Evolutionary conservation across 2,888 invertebrate species (phyloP).

Genomic region (Cheilosia pagana): DNA sequence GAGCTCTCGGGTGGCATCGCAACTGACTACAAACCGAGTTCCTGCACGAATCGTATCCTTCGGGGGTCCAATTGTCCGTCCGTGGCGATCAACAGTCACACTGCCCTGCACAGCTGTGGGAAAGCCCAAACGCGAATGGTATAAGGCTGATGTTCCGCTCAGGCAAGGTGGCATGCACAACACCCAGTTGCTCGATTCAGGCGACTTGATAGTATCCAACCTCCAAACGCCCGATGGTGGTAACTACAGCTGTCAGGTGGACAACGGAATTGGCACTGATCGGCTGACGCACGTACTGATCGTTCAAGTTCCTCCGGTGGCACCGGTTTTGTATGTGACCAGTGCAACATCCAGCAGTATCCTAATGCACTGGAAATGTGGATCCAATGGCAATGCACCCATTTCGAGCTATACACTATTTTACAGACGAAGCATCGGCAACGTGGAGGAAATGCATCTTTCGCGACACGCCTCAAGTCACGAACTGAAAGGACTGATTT

Average conservation of each 20-base stretch:
- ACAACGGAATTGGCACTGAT: constrained; percentile 89
- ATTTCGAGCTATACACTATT: constrained; percentile 88
- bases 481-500: constrained; percentile 88
- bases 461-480: constrained; percentile 88
- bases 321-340: constrained; percentile 89
- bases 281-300: constrained; percentile 87
- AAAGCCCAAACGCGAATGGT: constrained; percentile 87
- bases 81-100: constrained; percentile 88
- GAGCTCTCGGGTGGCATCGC: constrained; percentile 88
- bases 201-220: constrained; percentile 87
- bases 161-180: constrained; percentile 86
- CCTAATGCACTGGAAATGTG: constrained; percentile 90
- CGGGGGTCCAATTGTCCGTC: constrained; percentile 87
- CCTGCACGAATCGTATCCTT: constrained; percentile 89
- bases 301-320: constrained; percentile 90
- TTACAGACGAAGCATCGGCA: constrained; percentile 87
- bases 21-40: constrained; percentile 87
- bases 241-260: constrained; percentile 89
- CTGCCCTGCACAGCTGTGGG: constrained; percentile 88
- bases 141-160: constrained; percentile 85
- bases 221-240: constrained; percentile 87
- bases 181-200: constrained; percentile 86
- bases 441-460: constrained; percentile 87
- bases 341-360: constrained; percentile 91
- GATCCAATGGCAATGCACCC: constrained; percentile 88